A percentile compares a stretch with the other conserved stretches of the same genome.
These are phyloP conservation scores for Lasioglossum leucozonium DNA, from an alignment of 2,888 invertebrate genomes.

Conservation along the genomic window DNA sequence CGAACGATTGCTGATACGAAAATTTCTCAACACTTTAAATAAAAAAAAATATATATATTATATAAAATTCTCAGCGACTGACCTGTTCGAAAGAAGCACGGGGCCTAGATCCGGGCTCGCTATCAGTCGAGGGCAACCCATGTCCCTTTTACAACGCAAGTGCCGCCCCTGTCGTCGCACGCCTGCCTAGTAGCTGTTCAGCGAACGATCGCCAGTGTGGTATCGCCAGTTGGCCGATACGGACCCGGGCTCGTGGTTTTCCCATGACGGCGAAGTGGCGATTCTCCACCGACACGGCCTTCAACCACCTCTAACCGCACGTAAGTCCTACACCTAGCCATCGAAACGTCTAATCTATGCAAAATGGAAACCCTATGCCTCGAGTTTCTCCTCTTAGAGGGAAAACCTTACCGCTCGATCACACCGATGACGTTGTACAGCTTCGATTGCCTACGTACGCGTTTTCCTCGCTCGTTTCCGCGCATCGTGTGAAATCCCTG, in stretches of 20 bases:
- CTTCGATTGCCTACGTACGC: conserved; percentile 6
- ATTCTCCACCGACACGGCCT: conserved; percentile 25
- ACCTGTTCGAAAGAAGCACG: not conserved
- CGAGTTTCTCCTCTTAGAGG: not conserved
- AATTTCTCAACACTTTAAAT: not conserved
- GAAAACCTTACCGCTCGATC: not conserved
- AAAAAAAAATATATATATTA: not conserved
- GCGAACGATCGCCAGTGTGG: conserved; percentile 69
- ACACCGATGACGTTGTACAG: conserved; percentile 12
- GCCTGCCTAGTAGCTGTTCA: conserved; percentile 63
- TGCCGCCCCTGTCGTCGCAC: conserved; percentile 58
- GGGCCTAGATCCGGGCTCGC: conserved; percentile 17
- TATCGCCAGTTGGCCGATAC: conserved; percentile 68
- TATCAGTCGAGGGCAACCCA: conserved; percentile 32
- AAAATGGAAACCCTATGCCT: not conserved
- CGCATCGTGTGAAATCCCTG: not conserved
- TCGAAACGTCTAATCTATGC: not conserved
- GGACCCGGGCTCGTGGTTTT: conserved; percentile 49
- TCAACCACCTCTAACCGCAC: conserved; percentile 40
- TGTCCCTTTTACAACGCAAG: conserved; percentile 38
- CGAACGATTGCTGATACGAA: not conserved
- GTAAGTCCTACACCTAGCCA: conserved; percentile 43
- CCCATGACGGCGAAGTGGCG: conserved; percentile 35
- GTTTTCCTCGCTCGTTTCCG: conserved; percentile 5
- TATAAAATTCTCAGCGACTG: not conserved